These are phyloP conservation scores for Gadus macrocephalus DNA, from an alignment of 2,113 vertebrate species.

Conservation along the genomic window DNA sequence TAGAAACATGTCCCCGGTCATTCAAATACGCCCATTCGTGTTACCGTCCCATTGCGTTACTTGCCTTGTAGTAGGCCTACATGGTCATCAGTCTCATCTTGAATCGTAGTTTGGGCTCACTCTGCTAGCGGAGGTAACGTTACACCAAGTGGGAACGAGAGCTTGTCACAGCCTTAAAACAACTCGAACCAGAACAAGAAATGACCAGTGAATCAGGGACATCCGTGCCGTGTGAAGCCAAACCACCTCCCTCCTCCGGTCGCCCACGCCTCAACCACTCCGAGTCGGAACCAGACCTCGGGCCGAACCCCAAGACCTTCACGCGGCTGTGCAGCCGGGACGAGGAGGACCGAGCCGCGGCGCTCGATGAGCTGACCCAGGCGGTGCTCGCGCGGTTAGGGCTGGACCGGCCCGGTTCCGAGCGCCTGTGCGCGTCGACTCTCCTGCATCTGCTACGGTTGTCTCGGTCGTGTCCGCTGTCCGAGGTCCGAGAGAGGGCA, in stretches of 20 bases:
- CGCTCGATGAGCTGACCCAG: slow-evolving; percentile 58
- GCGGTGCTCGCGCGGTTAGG: slow-evolving; percentile 36
- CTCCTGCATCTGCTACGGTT: slow-evolving; percentile 64
- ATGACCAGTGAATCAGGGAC: slow-evolving; percentile 21
- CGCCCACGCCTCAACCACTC: slow-evolving; percentile 11
- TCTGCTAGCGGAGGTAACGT: neutral
- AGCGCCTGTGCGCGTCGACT: slow-evolving; percentile 40
- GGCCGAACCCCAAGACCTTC: slow-evolving; percentile 39
- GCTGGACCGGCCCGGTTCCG: slow-evolving; percentile 33
- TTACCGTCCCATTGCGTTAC: no score
- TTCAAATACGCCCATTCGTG: no score
- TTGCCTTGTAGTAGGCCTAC: no score
- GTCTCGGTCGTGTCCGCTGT: slow-evolving; percentile 59
- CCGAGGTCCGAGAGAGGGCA: slow-evolving; percentile 47
- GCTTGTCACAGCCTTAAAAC: neutral
- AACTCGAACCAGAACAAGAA: no score
- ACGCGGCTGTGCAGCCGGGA: slow-evolving; percentile 57
- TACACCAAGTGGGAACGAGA: neutral
- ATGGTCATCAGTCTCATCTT: no score
- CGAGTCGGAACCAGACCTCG: slow-evolving; percentile 41
- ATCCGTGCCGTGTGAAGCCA: slow-evolving; percentile 6
- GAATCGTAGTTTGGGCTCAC: no score
- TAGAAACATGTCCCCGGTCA: no score
- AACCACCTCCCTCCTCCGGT: neutral
- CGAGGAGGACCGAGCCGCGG: slow-evolving; percentile 48